Percentiles rank a stretch among this genome's conserved stretches.
Evolutionary conservation across 2,113 vertebrate genomes (phyloP).

Genomic region (Neodon shergylaensis): DNA sequence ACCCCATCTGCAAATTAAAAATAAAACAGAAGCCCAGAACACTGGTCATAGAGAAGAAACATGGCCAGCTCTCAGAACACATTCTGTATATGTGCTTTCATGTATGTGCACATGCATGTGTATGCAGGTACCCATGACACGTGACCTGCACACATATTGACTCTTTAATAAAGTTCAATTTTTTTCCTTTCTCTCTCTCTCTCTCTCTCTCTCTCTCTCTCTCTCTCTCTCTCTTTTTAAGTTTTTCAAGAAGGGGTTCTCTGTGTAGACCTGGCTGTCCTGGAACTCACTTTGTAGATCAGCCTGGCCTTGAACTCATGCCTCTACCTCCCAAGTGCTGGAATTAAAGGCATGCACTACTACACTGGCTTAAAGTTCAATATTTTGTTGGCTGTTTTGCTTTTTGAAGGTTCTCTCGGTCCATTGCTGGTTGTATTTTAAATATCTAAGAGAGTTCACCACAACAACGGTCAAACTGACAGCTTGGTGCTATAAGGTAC

Average conservation of each 20-base stretch:
- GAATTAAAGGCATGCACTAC: not conserved
- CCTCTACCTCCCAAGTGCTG: not conserved
- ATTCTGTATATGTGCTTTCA: too few species aligned
- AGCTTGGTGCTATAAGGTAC: not conserved
- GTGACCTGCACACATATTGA: not conserved
- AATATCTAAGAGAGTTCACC: not conserved
- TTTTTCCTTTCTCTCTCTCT: not conserved
- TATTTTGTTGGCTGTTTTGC: not conserved
- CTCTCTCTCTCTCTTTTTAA: not conserved
- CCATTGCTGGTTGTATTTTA: not conserved
- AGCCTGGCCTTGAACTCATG: not conserved
- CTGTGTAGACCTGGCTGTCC: not conserved
- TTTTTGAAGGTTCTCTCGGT: not conserved
- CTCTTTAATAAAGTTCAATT: conserved; percentile 3
- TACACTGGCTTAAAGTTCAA: not conserved
- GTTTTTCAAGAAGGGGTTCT: not conserved
- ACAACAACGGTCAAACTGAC: not conserved
- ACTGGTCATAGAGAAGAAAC: not conserved
- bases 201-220: too few species aligned
- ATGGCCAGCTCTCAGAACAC: not conserved
- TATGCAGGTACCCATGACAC: not conserved
- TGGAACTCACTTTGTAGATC: not conserved
- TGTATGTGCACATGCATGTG: not conserved
- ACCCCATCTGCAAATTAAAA: not conserved
- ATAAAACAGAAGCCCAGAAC: not conserved